phyloP scores from a whole-genome alignment of 2,113 vertebrate genomes.

The Furnarius figulus region DNA sequence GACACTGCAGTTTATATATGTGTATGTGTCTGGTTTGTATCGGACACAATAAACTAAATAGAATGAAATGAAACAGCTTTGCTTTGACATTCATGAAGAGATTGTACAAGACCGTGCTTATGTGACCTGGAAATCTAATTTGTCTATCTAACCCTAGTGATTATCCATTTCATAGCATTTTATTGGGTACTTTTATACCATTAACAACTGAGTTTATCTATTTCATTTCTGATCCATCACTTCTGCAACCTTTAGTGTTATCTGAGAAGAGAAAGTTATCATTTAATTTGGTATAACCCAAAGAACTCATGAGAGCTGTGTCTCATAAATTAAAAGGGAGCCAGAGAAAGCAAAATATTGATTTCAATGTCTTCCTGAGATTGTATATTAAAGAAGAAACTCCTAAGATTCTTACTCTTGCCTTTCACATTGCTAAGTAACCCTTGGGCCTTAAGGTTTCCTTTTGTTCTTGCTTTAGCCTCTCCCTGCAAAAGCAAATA shows the following conservation, averaged over 20 bases:
- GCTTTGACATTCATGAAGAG: neutral
- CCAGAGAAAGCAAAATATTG: neutral
- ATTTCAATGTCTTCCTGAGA: neutral
- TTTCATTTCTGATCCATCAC: neutral
- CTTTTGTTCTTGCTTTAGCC: neutral
- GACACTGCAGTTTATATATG: conserved; percentile 17
- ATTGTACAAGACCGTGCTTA: neutral
- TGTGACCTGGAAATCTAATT: conserved; percentile 15
- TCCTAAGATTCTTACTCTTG: neutral
- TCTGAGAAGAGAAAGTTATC: neutral
- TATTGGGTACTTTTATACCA: neutral
- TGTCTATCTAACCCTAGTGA: neutral
- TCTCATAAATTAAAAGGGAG: neutral
- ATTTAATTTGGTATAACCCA: neutral
- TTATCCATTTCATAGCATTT: neutral
- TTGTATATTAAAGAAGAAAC: neutral
- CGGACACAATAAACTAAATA: neutral
- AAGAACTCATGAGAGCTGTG: neutral
- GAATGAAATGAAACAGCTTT: conserved; percentile 49
- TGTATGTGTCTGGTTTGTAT: neutral
- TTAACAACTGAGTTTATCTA: neutral
- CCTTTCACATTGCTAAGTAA: neutral
- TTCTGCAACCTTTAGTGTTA: neutral
- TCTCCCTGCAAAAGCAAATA: neutral
- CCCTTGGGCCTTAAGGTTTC: neutral